These are phyloP conservation scores for Anoncus sp. DNA, from an alignment of 2,888 invertebrate species.

Conservation along the genomic window DNA sequence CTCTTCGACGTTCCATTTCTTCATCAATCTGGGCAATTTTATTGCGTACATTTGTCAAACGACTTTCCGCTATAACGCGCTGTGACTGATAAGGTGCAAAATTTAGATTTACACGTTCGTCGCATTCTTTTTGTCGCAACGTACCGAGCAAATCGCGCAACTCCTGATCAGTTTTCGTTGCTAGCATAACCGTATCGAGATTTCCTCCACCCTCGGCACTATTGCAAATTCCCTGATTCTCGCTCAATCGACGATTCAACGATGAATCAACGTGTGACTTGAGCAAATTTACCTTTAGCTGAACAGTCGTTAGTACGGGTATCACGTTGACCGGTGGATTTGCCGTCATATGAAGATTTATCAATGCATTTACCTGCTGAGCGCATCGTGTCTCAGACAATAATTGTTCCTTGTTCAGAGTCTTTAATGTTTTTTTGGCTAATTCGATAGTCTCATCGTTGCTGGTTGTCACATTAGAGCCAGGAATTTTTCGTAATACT, in stretches of 20 bases:
- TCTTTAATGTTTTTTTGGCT: slow-evolving; percentile 71
- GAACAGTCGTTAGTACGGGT: slow-evolving; percentile 77
- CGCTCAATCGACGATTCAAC: slow-evolving; percentile 73
- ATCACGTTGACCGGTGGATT: slow-evolving; percentile 74
- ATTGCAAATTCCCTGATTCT: slow-evolving; percentile 74
- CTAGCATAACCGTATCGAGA: slow-evolving; percentile 73
- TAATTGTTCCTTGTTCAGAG: slow-evolving; percentile 76
- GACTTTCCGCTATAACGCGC: slow-evolving; percentile 73
- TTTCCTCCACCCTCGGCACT: slow-evolving; percentile 63
- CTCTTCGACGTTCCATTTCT: slow-evolving; percentile 74
- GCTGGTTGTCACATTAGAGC: slow-evolving; percentile 74
- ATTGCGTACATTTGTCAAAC: slow-evolving; percentile 74
- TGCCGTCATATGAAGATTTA: slow-evolving; percentile 78
- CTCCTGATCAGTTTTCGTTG: slow-evolving; percentile 75
- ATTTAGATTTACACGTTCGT: slow-evolving; percentile 76
- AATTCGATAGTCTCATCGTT: slow-evolving; percentile 77
- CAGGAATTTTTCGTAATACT: slow-evolving; percentile 75
- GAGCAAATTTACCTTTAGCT: slow-evolving; percentile 78
- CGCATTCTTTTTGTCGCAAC: slow-evolving; percentile 77
- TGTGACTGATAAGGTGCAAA: slow-evolving; percentile 77
- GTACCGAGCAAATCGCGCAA: slow-evolving; percentile 74
- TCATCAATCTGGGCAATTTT: slow-evolving; percentile 77
- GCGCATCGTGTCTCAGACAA: slow-evolving; percentile 75
- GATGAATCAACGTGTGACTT: slow-evolving; percentile 75
- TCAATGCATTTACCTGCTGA: slow-evolving; percentile 77